Conservation (phyloP, 2,888 invertebrate genomes). For the Sarcophaga carnaria region DNA sequence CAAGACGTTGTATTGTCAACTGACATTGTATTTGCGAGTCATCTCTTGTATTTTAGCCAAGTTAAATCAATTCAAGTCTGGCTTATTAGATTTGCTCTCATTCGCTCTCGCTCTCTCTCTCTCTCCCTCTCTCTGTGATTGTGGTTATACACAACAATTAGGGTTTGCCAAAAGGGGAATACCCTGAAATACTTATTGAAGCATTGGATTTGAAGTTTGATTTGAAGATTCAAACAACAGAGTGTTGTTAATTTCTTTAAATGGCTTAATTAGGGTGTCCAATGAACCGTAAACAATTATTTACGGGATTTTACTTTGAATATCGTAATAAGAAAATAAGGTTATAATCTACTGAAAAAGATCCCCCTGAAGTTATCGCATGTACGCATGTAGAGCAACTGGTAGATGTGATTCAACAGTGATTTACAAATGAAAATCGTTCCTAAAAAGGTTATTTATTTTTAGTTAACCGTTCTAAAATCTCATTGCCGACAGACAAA, state of each 20-base stretch:
- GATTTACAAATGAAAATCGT: no score
- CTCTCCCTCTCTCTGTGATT: neutral
- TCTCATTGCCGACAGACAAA: no score
- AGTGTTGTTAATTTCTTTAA: neutral
- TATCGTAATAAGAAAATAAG: no score
- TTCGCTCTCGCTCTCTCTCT: neutral
- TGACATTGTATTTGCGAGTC: neutral
- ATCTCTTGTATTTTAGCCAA: neutral
- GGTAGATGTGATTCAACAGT: no score
- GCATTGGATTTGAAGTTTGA: neutral
- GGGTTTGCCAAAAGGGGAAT: slow-evolving; percentile 15
- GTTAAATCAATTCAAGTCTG: neutral
- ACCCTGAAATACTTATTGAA: neutral
- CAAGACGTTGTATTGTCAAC: slow-evolving; percentile 22
- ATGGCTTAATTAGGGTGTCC: neutral
- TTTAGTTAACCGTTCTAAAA: no score
- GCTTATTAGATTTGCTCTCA: neutral
- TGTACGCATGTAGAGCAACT: no score
- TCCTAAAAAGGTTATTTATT: no score
- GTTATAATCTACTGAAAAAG: no score
- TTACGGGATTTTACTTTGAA: no score
- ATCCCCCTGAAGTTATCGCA: no score
- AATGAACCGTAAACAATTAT: neutral
- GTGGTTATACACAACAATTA: neutral
- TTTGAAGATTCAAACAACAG: neutral